Evolutionary conservation across 2,113 vertebrate genomes (phyloP).

Genomic region (Turdus rufiventris): DNA sequence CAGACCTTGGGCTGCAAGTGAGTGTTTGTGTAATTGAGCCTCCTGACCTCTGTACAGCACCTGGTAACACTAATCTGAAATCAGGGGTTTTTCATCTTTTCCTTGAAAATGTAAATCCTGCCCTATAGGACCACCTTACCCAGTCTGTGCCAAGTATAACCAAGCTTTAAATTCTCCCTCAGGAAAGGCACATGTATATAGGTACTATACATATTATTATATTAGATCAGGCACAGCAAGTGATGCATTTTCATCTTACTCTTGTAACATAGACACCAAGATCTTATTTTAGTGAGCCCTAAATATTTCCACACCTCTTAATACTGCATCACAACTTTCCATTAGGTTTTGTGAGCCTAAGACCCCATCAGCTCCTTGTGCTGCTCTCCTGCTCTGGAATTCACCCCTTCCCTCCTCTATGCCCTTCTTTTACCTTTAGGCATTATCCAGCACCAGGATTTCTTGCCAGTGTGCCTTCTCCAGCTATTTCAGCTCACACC

Average conservation of each 20-base stretch:
- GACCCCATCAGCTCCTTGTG: accelerated
- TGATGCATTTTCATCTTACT: accelerated
- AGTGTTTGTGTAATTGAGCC: accelerated
- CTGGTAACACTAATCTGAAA: neutral
- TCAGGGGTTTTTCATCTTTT: neutral
- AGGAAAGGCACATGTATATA: neutral
- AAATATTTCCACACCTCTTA: neutral
- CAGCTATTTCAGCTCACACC: accelerated
- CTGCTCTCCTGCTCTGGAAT: neutral
- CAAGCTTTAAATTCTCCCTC: neutral
- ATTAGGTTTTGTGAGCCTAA: accelerated
- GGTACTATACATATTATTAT: neutral
- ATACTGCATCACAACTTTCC: accelerated
- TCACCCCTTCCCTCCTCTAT: neutral
- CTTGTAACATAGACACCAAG: neutral
- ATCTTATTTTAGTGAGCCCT: neutral
- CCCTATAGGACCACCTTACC: neutral
- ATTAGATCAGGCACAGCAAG: neutral
- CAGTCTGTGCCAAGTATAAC: neutral
- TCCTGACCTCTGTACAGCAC: neutral
- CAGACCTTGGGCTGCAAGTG: neutral
- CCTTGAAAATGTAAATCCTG: neutral
- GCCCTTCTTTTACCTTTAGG: neutral
- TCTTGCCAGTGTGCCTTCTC: neutral
- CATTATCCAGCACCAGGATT: accelerated